Conservation (phyloP, 2,113 vertebrate species). For the Toxotes chatareus region DNA sequence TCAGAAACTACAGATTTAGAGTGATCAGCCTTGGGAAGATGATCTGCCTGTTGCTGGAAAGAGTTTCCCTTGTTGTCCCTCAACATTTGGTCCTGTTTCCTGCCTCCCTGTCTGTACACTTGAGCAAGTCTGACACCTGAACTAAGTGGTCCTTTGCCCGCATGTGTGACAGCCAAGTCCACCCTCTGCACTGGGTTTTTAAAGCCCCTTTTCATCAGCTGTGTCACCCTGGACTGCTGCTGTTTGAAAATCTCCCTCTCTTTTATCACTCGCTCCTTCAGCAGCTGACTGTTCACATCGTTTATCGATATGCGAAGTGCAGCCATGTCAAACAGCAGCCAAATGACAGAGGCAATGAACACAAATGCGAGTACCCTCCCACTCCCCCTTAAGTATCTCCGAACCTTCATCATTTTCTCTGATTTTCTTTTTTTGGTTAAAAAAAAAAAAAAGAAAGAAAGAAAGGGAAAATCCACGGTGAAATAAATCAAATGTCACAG, state of each 20-base stretch:
- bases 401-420: conserved; percentile 79
- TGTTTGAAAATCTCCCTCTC: conserved; percentile 66
- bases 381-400: conserved; percentile 90
- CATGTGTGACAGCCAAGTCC: conserved; percentile 19
- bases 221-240: conserved; percentile 35
- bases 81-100: background rate
- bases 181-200: conserved; percentile 70
- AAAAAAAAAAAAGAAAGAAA: no score
- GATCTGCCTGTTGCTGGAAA: background rate
- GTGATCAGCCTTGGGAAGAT: background rate
- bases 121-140: conserved; percentile 26
- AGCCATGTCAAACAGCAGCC: conserved; percentile 95
- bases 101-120: conserved; percentile 65
- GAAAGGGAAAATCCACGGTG: background rate
- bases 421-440: background rate
- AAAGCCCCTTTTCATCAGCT: conserved; percentile 33
- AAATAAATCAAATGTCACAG: background rate
- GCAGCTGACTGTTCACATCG: conserved; percentile 83
- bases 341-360: conserved; percentile 91
- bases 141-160: conserved; percentile 13
- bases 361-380: conserved; percentile 90
- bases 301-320: conserved; percentile 90
- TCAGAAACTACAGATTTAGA: background rate
- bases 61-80: background rate
- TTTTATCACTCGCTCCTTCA: conserved; percentile 78